Base-by-base conservation (phyloP, 1,140 invertebrate species). In the Gryon sp. region DNA sequence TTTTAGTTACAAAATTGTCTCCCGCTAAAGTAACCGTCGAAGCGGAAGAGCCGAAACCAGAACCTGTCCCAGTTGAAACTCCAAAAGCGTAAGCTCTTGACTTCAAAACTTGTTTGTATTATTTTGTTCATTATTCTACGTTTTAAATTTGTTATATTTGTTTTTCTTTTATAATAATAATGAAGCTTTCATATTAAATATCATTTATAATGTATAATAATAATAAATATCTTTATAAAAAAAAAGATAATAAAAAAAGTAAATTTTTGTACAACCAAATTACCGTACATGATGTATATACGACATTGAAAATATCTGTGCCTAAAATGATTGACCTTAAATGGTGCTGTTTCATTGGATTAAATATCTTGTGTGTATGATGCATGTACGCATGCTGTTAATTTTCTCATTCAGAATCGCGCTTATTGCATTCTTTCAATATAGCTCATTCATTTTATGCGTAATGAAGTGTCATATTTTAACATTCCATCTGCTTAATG, bases 1-100 rank as follows among this genome's bases (percentile, higher is more conserved):
- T 84, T 84, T 32, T 73, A 89, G 88, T 87, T 5, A 83, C 87
- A 7, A 89, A 88, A 79, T 65, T 84, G 5, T 57, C 81, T 14
- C 82, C 87, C 18, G 78, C 83, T 11, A 89, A 86, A 62, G 34
- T 34, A 24, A 1, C 45, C 4, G 76, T 78, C 4, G 86, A 88
- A 66, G 81, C 84, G 2, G 82, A 82, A 19, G 82, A 84, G 28
- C 77, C 82, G 3, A 88, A 88, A 48, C 84, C 87, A 32, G 86
- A 88, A 48, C 14, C 76, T 62, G 73, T 75, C 4, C 84, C 80
- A 74, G 63, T 66, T 77, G 84, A 74, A 66, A 14, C 70, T 38
- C 38, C 70, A 32, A 75, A 75, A 34, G 2, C 50, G 63, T 69
- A 43, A 63, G 63, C n/a, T n/a, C n/a, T n/a, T n/a, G n/a, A n/a